These are phyloP conservation scores for Elachura formosa DNA, from an alignment of 2,113 vertebrate species.

Conservation along the genomic window DNA sequence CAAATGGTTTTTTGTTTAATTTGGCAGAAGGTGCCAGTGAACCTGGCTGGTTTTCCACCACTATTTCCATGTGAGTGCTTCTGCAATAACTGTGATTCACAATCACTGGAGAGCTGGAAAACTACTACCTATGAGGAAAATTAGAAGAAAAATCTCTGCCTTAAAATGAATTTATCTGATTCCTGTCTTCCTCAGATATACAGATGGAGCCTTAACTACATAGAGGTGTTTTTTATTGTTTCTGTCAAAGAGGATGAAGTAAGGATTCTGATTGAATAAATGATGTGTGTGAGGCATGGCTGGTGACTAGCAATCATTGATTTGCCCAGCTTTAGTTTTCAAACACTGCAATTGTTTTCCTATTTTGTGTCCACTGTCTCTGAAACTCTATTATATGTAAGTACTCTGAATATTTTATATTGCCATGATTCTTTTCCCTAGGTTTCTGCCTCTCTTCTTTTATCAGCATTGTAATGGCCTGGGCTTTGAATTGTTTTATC, in stretches of 20 bases:
- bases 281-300: conserved; percentile 24
- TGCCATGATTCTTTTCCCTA: not conserved
- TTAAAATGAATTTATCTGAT: conserved; percentile 48
- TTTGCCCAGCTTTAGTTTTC: conserved; percentile 29
- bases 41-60: not conserved
- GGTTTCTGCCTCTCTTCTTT: not conserved
- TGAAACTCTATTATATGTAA: conserved; percentile 32
- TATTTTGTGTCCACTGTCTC: conserved; percentile 17
- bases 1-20: not conserved
- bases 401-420: conserved; percentile 44
- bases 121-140: conserved; percentile 1
- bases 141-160: not conserved
- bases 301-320: conserved; percentile 37
- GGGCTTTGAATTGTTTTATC: conserved; percentile 37
- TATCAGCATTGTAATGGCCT: conserved; percentile 15
- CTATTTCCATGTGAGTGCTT: not conserved
- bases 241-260: conserved; percentile 1
- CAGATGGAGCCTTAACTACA: conserved; percentile 19
- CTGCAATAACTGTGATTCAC: conserved; percentile 3
- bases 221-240: conserved; percentile 34
- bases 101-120: not conserved
- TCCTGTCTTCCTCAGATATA: conserved; percentile 19
- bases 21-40: not conserved
- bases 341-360: conserved; percentile 49
- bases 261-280: conserved; percentile 47